Evolutionary conservation across 1,140 invertebrate species (phyloP).

Genomic region (Mesaphorura yosii): DNA sequence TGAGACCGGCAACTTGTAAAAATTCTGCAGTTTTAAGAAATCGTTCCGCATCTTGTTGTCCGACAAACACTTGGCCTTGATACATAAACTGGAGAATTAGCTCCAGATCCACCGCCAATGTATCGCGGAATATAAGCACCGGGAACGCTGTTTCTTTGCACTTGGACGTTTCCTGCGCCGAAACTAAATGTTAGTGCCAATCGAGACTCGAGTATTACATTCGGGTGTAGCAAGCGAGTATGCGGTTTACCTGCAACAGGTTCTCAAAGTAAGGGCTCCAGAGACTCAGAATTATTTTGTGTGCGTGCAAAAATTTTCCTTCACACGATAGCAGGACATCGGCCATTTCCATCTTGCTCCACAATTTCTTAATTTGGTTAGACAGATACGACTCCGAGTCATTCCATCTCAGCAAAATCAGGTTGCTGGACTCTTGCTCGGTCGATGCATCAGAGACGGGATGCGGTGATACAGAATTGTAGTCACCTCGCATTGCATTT

Average conservation of each 20-base stretch:
- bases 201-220: too few species aligned
- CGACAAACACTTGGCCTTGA: neutral
- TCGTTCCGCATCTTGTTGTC: neutral
- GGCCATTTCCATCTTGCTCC: neutral
- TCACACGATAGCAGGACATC: neutral
- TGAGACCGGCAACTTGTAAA: neutral
- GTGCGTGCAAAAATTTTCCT: neutral
- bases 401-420: neutral
- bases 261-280: neutral
- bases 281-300: neutral
- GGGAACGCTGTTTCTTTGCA: too few species aligned
- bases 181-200: neutral
- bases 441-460: too few species aligned
- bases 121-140: neutral
- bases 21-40: neutral
- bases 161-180: too few species aligned
- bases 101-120: neutral
- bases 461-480: too few species aligned
- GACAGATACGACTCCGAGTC: neutral
- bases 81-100: neutral
- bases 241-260: neutral
- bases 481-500: too few species aligned
- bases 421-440: neutral
- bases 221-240: neutral
- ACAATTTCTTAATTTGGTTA: neutral